A percentile compares a stretch with the other conserved stretches of the same genome.
Conservation (phyloP, 2,797 vertebrate genomes). For the Rhincodon typus region DNA sequence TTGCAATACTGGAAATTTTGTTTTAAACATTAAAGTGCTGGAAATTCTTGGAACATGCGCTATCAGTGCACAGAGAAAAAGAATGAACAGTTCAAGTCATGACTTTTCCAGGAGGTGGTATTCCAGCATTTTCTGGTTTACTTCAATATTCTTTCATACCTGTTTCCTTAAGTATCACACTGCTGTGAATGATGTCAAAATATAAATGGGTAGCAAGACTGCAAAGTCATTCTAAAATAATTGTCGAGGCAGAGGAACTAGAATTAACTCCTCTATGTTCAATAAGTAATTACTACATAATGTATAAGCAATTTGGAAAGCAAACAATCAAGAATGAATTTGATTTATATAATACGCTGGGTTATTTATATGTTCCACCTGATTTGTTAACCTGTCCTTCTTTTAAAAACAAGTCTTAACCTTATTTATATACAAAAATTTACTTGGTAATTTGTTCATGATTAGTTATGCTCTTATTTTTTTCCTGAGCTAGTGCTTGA, state of each 20-base stretch:
- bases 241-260: neutral
- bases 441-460: neutral
- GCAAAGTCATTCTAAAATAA: neutral
- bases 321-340: neutral
- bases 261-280: too few species aligned
- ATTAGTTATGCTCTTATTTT: neutral
- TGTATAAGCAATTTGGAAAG: neutral
- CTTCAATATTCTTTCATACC: neutral
- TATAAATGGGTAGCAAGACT: neutral
- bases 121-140: too few species aligned
- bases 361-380: neutral
- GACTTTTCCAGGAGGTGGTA: too few species aligned
- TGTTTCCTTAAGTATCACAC: neutral
- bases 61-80: too few species aligned
- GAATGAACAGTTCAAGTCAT: too few species aligned
- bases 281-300: neutral
- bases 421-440: neutral
- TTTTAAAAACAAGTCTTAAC: neutral
- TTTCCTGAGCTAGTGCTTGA: neutral
- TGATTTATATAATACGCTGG: neutral
- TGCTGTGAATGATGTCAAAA: neutral
- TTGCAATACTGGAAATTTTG: too few species aligned
- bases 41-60: too few species aligned
- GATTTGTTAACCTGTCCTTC: too few species aligned
- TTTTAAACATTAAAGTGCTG: too few species aligned